phyloP scores from a whole-genome alignment of 2,888 invertebrate genomes.

The Temnothorax unifasciatus region DNA sequence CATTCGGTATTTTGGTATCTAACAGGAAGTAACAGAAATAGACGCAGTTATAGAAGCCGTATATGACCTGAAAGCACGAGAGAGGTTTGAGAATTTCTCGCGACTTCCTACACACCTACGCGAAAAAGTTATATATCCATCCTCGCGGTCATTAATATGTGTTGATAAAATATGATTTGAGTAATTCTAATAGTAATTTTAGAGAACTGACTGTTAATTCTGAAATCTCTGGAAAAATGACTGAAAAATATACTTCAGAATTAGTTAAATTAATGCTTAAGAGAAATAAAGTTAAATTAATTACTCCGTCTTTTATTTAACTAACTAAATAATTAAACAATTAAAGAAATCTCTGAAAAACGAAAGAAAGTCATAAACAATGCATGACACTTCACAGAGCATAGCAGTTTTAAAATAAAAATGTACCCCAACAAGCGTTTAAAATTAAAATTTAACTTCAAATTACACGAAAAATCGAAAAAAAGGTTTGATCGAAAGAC shows the following conservation, averaged over 20 bases:
- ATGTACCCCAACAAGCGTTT: not conserved
- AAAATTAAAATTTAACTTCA: not conserved
- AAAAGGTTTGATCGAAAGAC: not conserved
- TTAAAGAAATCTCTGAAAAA: not conserved
- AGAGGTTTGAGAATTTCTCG: conserved; percentile 32
- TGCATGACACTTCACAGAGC: not conserved
- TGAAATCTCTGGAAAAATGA: not conserved
- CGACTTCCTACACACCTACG: conserved; percentile 22
- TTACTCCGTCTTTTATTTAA: not conserved
- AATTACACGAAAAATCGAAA: not conserved
- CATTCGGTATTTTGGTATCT: conserved; percentile 23
- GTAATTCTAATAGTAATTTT: conserved; percentile 11
- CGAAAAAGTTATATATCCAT: not conserved
- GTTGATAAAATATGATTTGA: conserved; percentile 1
- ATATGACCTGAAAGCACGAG: conserved; percentile 45
- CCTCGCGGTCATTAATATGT: not conserved
- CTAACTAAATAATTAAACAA: not conserved
- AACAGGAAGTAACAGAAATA: conserved; percentile 55
- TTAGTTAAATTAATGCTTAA: not conserved
- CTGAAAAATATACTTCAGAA: not conserved
- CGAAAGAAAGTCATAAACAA: not conserved
- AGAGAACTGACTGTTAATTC: not conserved
- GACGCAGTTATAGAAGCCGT: conserved; percentile 27
- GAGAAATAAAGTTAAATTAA: not conserved
- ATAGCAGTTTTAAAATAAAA: not conserved